phyloP scores from a whole-genome alignment of 2,797 vertebrate species.

The Echiichthys vipera region DNA sequence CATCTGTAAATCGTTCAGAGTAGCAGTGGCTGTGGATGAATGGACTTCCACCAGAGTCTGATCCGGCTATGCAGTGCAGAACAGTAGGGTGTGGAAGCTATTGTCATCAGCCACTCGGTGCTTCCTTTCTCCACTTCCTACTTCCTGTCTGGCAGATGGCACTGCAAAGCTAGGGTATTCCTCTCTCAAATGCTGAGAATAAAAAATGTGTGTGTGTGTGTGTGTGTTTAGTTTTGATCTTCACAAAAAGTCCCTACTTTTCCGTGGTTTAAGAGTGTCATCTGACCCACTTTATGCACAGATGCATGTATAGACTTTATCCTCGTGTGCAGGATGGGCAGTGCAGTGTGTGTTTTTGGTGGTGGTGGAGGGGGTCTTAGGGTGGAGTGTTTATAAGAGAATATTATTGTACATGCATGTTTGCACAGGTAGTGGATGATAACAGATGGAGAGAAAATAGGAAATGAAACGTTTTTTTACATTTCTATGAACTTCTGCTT shows the following conservation, averaged over 20 bases:
- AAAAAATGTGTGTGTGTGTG: conserved; percentile 7
- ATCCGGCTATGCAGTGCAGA: conserved; percentile 17
- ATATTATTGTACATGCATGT: not conserved
- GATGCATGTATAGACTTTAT: conserved; percentile 30
- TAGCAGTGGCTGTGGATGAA: conserved; percentile 28
- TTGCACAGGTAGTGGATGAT: conserved; percentile 3
- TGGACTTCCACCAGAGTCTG: conserved; percentile 21
- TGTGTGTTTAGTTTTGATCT: conserved; percentile 40
- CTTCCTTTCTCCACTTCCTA: conserved; percentile 73
- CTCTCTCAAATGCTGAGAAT: conserved; percentile 32
- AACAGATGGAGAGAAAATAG: not conserved
- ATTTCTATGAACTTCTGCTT: not conserved
- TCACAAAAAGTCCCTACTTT: conserved; percentile 40
- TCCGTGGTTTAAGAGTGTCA: conserved; percentile 21
- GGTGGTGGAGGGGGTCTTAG: not conserved
- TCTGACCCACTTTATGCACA: conserved; percentile 41
- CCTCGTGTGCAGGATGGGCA: conserved; percentile 18
- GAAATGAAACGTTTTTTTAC: not conserved
- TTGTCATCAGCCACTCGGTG: conserved; percentile 60
- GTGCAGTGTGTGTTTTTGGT: not conserved
- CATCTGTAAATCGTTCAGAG: conserved; percentile 37
- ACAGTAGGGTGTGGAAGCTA: conserved; percentile 51
- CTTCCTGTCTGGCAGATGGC: conserved; percentile 63
- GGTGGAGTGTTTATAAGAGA: not conserved
- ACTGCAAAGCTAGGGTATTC: conserved; percentile 10